Evolutionary conservation across 1,140 invertebrate species (phyloP).

Genomic region (Nasonia vitripennis): DNA sequence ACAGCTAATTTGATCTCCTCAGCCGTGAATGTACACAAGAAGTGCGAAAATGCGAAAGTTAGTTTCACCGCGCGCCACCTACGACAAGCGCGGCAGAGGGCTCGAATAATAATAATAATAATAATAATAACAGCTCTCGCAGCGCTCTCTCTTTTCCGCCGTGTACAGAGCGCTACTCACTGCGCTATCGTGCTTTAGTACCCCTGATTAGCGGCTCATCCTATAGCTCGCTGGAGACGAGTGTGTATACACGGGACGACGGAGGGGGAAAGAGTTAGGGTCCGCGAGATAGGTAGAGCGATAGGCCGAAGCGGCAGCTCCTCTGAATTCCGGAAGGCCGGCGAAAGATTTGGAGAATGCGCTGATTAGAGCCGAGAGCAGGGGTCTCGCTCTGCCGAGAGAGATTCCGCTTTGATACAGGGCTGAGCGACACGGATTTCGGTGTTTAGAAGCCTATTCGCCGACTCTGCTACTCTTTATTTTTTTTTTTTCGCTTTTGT

Average conservation of each 20-base stretch:
- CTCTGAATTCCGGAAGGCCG: slow-evolving; percentile 48
- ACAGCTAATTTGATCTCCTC: background rate
- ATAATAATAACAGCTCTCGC: background rate
- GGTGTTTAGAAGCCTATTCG: slow-evolving; percentile 28
- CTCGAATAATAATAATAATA: slow-evolving; percentile 61
- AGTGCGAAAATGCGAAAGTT: background rate
- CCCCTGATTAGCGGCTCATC: slow-evolving; percentile 67
- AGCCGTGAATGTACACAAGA: background rate
- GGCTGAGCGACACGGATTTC: slow-evolving; percentile 39
- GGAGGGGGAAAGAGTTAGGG: slow-evolving; percentile 1
- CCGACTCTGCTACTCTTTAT: slow-evolving; percentile 32
- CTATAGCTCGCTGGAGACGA: background rate
- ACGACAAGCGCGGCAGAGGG: background rate
- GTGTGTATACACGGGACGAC: background rate
- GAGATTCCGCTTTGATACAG: slow-evolving; percentile 48
- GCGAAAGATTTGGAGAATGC: slow-evolving; percentile 48
- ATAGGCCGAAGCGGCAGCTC: slow-evolving; percentile 23
- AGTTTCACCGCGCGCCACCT: background rate
- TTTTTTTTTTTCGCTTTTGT: slow-evolving; percentile 11
- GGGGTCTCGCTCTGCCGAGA: background rate
- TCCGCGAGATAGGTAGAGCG: slow-evolving; percentile 23
- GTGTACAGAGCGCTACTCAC: slow-evolving; percentile 63
- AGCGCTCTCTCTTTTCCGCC: slow-evolving; percentile 26
- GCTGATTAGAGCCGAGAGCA: slow-evolving; percentile 39
- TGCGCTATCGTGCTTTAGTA: slow-evolving; percentile 72